Percentiles rank a stretch among this genome's conserved stretches.
Conservation (phyloP, 2,888 invertebrate genomes). For the Rutpela maculata region DNA sequence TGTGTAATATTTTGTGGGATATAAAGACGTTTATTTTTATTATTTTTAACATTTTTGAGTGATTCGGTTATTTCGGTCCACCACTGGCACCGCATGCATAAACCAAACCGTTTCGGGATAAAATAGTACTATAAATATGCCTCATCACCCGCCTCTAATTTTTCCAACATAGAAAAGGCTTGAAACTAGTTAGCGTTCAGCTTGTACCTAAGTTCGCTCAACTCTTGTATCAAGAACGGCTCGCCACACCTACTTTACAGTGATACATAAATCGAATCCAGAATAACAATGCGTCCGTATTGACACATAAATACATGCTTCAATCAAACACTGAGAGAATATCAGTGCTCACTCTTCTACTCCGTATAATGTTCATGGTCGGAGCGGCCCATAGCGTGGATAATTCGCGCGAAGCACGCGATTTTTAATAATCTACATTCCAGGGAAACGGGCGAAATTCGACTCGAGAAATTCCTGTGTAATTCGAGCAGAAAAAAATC, state of each 20-base stretch:
- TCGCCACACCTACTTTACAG: slow-evolving; percentile 50
- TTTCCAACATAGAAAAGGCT: slow-evolving; percentile 9
- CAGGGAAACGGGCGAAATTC: slow-evolving; percentile 1
- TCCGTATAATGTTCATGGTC: slow-evolving; percentile 22
- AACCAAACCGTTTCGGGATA: neutral
- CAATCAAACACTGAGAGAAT: slow-evolving; percentile 18
- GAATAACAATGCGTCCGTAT: slow-evolving; percentile 51
- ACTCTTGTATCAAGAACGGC: slow-evolving; percentile 35
- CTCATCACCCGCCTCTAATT: slow-evolving; percentile 3
- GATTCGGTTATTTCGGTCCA: neutral
- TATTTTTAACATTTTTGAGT: too few relatives aligned
- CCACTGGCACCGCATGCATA: neutral
- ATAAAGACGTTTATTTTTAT: too few relatives aligned
- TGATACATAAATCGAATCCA: slow-evolving; percentile 52
- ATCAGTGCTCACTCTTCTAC: slow-evolving; percentile 6
- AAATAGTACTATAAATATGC: neutral
- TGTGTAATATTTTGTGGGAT: too few relatives aligned
- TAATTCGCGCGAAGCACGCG: slow-evolving; percentile 10
- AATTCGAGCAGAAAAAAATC: neutral
- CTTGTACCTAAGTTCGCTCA: slow-evolving; percentile 31
- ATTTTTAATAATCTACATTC: slow-evolving; percentile 17
- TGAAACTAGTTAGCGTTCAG: slow-evolving; percentile 3
- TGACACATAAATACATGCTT: slow-evolving; percentile 48
- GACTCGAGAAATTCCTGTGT: neutral
- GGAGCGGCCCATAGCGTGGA: neutral